phyloP scores from a whole-genome alignment of 1,140 invertebrate genomes.

The Chrysomallon squamiferum region DNA sequence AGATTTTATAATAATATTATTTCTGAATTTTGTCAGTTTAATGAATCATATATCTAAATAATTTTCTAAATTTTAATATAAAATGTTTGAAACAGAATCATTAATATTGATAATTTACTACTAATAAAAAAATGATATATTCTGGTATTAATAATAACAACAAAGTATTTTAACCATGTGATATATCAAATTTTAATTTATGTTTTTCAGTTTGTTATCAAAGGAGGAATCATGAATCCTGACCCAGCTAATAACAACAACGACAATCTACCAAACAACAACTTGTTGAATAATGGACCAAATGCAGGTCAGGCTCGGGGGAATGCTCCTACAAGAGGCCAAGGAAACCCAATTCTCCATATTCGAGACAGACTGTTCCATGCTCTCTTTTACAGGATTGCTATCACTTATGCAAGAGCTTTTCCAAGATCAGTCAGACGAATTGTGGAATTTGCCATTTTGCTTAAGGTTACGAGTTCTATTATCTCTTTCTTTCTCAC shows the following conservation, averaged over 20 bases:
- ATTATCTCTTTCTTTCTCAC: neutral
- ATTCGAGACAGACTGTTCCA: slow-evolving; percentile 94
- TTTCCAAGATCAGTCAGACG: slow-evolving; percentile 86
- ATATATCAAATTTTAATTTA: no score
- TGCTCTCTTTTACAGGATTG: slow-evolving; percentile 90
- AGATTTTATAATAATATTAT: no score
- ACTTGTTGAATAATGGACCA: neutral
- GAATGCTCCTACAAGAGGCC: slow-evolving; percentile 13
- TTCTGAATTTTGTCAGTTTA: no score
- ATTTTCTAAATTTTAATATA: no score
- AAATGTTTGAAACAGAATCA: no score
- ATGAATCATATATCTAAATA: no score
- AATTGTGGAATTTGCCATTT: slow-evolving; percentile 88
- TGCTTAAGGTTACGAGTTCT: slow-evolving; percentile 75
- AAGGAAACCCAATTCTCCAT: slow-evolving; percentile 54
- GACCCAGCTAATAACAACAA: slow-evolving; percentile 28
- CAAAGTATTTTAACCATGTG: no score
- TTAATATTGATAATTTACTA: no score
- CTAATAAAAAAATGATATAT: no score
- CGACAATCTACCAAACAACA: slow-evolving; percentile 4
- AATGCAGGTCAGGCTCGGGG: slow-evolving; percentile 16
- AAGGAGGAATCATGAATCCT: slow-evolving; percentile 16
- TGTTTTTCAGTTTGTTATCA: no score
- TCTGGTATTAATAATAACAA: no score
- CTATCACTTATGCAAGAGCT: slow-evolving; percentile 86